Evolutionary conservation across 2,113 vertebrate genomes (phyloP), one percentile per base, ranked within the genome.

Genomic region (Zosterops pallidus): DNA sequence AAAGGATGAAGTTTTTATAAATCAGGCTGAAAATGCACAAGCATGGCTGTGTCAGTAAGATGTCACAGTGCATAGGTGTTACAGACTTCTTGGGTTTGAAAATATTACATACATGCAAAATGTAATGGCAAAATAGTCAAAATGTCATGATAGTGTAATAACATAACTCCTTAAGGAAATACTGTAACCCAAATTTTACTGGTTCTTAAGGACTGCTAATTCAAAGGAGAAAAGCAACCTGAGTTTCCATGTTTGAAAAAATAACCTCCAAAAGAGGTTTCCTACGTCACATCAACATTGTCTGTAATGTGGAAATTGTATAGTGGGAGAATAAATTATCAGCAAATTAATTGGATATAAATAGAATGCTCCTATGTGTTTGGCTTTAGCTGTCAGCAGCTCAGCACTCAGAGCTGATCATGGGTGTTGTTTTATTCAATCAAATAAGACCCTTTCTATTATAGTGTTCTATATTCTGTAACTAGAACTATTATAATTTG

Each of bases 261-360:
- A 78, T 17, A n/a, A 23, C 44, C 52, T 67, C 63, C 44, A 49
- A 53, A 75, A 83, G 71, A 39, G 9, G 14, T 39, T 82, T n/a
- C 67, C 68, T 67, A 29, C 2, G 0, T 79, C 93, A 88, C 37
- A 64, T 12, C 29, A 87, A 63, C 13, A 4, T 72, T 47, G 53
- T 28, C 76, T 76, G 37, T 60, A 63, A 49, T 7, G 55, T 60
- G 52, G 77, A 93, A 86, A 92, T 83, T 62, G 52, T 81, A 77
- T 33, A 91, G 72, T 24, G 74, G 83, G 63, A 94, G 85, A 96
- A 94, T 92, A 96, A 96, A 94, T 95, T 95, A 95, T 94, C 85
- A 86, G 86, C 74, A 96, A 94, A 96, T 97, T 96, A 95, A 95
- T 92, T 92, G 93, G 90, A 89, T 83, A 76, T 92, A 96, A 95